Evolutionary conservation across 2,797 vertebrate species (phyloP), one percentile per base, ranked within the genome.

Genomic region (Pampus argenteus): DNA sequence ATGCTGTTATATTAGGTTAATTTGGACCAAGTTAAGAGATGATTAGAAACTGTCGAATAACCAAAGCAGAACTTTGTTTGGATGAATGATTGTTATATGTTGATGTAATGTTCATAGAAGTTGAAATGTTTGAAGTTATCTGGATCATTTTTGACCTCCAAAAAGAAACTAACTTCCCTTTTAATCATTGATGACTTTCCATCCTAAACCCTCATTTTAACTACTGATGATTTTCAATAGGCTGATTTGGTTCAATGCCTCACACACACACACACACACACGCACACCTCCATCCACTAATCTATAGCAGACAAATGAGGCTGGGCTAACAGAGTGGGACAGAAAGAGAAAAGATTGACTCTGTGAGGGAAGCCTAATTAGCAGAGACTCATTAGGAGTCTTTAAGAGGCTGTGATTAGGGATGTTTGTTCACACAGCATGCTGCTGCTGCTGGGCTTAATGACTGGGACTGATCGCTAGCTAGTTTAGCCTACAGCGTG

Each of bases 141-240:
- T 36, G 18, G 17, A 45, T 66, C n/a, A 61, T 38, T 36, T 68
- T 61, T 22, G 64, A 68, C 28, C n/a, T 66, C 20, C 29, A 9
- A 54, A 76, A 76, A 82, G 75, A 63, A 76, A 65, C 50, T 69
- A 85, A 66, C 57, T 68, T 64, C 23, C 44, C 25, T 52, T 86
- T 91, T 86, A 91, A 93, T 91, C 76, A 91, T 89, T 86, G 82
- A 91, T 85, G 86, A 92, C 71, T 89, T 83, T 85, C 93, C 91
- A 92, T 94, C 90, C 91, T 92, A 92, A 93, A 92, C 86, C 91
- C 83, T 92, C 91, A 71, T 81, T 80, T 96, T 96, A 96, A 96
- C 94, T 96, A 96, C 96, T 96, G 95, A 95, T 95, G 95, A 94
- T 93, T 95, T 94, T 95, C 95, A 94, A 94, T 95, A 93, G 91